Conservation (phyloP, 1,140 invertebrate genomes). For the Polypedilum pembai region DNA sequence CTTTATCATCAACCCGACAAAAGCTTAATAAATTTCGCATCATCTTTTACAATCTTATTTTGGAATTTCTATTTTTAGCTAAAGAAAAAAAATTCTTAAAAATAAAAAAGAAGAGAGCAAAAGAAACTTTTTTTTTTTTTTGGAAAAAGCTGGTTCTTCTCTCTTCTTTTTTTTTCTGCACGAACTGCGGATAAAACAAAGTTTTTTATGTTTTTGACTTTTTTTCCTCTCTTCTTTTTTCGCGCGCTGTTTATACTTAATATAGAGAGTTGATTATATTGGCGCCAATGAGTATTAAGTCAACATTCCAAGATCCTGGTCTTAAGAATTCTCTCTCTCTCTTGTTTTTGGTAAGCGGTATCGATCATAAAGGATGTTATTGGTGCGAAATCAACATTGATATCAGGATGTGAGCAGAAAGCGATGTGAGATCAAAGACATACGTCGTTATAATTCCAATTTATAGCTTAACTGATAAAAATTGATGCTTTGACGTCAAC, state of each 20-base stretch:
- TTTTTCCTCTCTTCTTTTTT: neutral
- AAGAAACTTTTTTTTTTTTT: neutral
- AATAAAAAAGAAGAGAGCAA: neutral
- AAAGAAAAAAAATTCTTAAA: neutral
- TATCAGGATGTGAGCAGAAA: no score
- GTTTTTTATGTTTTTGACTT: neutral
- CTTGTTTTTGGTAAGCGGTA: no score
- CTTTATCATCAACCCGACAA: no score
- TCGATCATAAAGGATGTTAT: no score
- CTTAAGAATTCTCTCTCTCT: neutral
- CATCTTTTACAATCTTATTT: no score
- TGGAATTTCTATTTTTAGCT: no score
- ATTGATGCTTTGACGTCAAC: no score
- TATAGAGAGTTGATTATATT: conserved; percentile 2
- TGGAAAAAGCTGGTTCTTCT: neutral
- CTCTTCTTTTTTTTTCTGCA: neutral
- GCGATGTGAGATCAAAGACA: no score
- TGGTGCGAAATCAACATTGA: no score
- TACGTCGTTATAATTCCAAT: no score
- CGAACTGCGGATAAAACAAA: conserved; percentile 3
- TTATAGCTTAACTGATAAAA: no score
- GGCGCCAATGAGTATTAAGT: conserved; percentile 25
- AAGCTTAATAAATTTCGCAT: no score
- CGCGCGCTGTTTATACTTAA: neutral
- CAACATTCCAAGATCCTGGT: conserved; percentile 26